phyloP scores from a whole-genome alignment of 2,797 vertebrate genomes.

The Lacerta agilis region DNA sequence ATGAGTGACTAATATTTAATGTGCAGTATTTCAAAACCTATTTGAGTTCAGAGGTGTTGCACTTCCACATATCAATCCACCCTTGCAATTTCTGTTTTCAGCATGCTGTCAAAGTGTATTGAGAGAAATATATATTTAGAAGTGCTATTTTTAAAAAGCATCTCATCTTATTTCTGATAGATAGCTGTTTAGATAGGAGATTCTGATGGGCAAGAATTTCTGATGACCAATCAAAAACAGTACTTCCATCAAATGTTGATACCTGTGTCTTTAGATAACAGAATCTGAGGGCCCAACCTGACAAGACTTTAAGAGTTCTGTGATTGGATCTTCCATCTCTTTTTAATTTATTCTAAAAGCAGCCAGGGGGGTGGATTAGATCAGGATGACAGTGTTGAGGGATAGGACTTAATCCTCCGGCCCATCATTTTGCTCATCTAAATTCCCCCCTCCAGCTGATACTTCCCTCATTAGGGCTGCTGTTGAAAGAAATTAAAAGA shows the following conservation, averaged over 20 bases:
- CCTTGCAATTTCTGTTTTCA: neutral
- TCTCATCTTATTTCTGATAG: neutral
- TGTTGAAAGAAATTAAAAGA: neutral
- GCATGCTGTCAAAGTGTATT: neutral
- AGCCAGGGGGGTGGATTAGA: neutral
- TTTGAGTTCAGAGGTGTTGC: neutral
- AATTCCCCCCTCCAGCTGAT: neutral
- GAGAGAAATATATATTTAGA: too few species aligned
- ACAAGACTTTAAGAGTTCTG: neutral
- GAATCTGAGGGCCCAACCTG: neutral
- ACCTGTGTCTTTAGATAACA: neutral
- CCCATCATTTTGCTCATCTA: neutral
- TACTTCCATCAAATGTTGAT: neutral
- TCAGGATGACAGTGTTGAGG: neutral
- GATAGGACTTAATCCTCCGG: neutral
- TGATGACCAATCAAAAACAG: neutral
- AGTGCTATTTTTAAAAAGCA: too few species aligned
- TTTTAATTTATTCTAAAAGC: neutral
- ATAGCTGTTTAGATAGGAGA: neutral
- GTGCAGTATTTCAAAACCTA: neutral
- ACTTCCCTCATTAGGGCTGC: neutral
- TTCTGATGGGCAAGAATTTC: neutral
- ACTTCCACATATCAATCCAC: too few species aligned
- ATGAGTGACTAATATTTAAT: neutral
- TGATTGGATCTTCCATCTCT: neutral